A percentile compares a stretch with the other conserved stretches of the same genome.
phyloP scores from a whole-genome alignment of 53 echinoderm and acorn worm genomes.

The Echinarachnius parma region DNA sequence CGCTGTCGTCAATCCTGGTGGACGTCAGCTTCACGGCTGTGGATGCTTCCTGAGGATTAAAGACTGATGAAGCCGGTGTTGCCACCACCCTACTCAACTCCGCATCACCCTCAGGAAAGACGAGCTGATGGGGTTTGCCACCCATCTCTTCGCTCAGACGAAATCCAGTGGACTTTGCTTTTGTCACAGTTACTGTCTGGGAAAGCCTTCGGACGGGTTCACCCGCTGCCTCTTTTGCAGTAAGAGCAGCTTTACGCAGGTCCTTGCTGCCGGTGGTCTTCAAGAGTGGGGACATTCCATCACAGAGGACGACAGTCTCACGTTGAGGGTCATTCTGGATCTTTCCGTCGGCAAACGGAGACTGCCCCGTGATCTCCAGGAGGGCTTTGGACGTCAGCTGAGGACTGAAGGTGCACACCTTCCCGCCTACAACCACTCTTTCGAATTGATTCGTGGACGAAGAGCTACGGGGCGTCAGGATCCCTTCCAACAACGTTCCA shows the following conservation, averaged over 20 bases:
- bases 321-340: slow-evolving; percentile 48
- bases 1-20: slow-evolving; percentile 23
- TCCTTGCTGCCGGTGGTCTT: slow-evolving; percentile 9
- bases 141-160: slow-evolving; percentile 2
- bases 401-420: slow-evolving; percentile 38
- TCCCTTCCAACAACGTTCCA: slow-evolving; percentile 18
- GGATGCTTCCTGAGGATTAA: background rate
- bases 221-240: background rate
- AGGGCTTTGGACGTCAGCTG: slow-evolving; percentile 52
- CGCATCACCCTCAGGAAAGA: background rate
- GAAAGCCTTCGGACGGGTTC: slow-evolving; percentile 19
- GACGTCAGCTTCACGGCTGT: background rate
- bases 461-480: slow-evolving; percentile 5
- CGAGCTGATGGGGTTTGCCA: background rate
- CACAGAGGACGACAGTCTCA: slow-evolving; percentile 66
- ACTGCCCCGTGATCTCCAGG: slow-evolving; percentile 57
- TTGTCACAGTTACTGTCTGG: slow-evolving; percentile 25
- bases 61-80: slow-evolving; percentile 8
- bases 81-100: slow-evolving; percentile 11
- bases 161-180: slow-evolving; percentile 3
- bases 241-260: slow-evolving; percentile 10
- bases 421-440: slow-evolving; percentile 23
- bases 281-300: slow-evolving; percentile 78
- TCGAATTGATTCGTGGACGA: slow-evolving; percentile 1
- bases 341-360: slow-evolving; percentile 56